These are phyloP conservation scores for Otolemur garnettii DNA, from an alignment of 2,113 vertebrate genomes.

Conservation along the genomic window DNA sequence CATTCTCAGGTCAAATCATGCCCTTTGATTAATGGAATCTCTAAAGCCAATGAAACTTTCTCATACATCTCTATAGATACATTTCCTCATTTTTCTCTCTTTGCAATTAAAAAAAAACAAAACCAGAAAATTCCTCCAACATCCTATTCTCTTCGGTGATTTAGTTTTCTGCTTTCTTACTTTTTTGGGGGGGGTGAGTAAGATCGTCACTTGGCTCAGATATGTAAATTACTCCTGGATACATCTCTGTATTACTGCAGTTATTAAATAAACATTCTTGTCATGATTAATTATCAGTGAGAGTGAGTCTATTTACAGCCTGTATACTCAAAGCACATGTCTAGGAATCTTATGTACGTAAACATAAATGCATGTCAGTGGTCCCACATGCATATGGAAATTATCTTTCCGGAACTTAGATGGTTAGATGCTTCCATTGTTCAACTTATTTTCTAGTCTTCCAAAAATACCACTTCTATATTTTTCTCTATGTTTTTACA, in stretches of 20 bases:
- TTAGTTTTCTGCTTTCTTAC: background rate
- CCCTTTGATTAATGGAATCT: conserved; percentile 87
- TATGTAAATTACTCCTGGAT: background rate
- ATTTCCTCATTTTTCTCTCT: conserved; percentile 43
- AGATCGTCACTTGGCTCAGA: background rate
- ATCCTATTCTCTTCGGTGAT: background rate
- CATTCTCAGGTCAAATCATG: conserved; percentile 80
- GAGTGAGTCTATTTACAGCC: background rate
- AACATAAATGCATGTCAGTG: background rate
- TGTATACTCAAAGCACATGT: background rate
- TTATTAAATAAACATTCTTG: background rate
- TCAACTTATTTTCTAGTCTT: background rate
- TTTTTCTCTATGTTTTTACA: conserved; percentile 29
- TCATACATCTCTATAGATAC: conserved; percentile 36
- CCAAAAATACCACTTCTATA: background rate
- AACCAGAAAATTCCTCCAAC: background rate
- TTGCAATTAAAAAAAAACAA: background rate
- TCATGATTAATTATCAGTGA: background rate
- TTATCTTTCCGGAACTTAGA: background rate
- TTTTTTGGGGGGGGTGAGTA: background rate
- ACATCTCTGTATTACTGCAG: background rate
- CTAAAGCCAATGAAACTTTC: conserved; percentile 82
- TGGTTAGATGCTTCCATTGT: background rate
- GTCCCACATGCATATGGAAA: background rate
- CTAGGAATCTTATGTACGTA: background rate